Evolutionary conservation across 2,888 invertebrate species (phyloP).

Genomic region (Pyrrhosoma nymphula): DNA sequence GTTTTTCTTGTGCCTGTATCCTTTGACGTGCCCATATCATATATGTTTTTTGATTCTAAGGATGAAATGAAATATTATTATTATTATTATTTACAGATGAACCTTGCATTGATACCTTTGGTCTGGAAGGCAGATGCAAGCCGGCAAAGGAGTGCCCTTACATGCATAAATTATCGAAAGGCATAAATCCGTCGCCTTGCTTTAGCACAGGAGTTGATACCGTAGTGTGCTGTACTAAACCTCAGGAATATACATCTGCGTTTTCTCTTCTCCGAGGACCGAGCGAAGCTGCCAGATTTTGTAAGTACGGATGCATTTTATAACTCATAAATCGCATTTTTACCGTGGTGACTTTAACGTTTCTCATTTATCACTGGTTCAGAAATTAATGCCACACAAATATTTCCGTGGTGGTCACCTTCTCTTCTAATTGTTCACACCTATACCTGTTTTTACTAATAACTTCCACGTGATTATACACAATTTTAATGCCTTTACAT

Average conservation of each 20-base stretch:
- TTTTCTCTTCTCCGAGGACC: background rate
- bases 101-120: background rate
- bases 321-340: background rate
- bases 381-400: background rate
- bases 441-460: no score
- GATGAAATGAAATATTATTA: background rate
- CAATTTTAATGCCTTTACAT: no score
- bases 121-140: background rate
- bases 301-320: background rate
- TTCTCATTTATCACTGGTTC: background rate
- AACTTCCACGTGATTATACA: no score
- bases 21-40: no score
- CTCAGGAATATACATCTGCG: background rate
- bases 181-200: background rate
- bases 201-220: background rate
- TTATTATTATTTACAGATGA: background rate
- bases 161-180: background rate
- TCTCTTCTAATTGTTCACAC: no score
- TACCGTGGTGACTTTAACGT: background rate
- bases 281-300: slow-evolving; percentile 1
- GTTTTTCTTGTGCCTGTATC: no score
- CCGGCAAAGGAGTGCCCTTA: background rate
- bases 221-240: background rate
- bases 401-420: background rate
- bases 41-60: no score